Conservation (phyloP, 1,140 invertebrate genomes). For the Formica exsecta region DNA sequence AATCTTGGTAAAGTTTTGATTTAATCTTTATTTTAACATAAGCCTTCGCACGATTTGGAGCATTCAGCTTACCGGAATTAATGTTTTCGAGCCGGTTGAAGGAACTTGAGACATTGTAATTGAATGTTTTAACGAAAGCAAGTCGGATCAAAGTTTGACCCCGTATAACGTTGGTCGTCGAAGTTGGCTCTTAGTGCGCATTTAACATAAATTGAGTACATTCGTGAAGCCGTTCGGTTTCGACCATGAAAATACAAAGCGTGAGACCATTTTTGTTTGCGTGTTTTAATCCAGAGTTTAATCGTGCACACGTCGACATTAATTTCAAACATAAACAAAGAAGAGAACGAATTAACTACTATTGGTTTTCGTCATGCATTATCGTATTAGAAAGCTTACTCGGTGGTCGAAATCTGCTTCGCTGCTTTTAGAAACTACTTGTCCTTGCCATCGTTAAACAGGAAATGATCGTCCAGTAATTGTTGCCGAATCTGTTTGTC, state of each 20-base stretch:
- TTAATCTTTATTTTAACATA: slow-evolving; percentile 75
- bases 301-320: not conserved
- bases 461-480: slow-evolving; percentile 92
- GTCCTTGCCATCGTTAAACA: slow-evolving; percentile 92
- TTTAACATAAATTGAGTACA: slow-evolving; percentile 36
- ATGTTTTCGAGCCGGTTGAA: slow-evolving; percentile 69
- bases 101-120: slow-evolving; percentile 72
- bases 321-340: not conserved
- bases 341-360: not conserved
- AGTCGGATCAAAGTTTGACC: slow-evolving; percentile 32
- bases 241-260: not conserved
- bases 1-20: slow-evolving; percentile 69
- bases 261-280: not conserved
- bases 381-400: slow-evolving; percentile 82
- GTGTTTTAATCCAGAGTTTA: not conserved
- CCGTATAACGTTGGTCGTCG: slow-evolving; percentile 20
- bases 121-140: slow-evolving; percentile 71
- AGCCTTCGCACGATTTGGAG: slow-evolving; percentile 65
- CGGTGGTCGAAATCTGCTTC: slow-evolving; percentile 92
- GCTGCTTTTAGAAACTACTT: slow-evolving; percentile 89
- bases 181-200: slow-evolving; percentile 28
- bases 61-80: slow-evolving; percentile 70
- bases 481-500: slow-evolving; percentile 90
- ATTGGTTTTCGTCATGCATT: not conserved
- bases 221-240: not conserved